A percentile compares a stretch with the other conserved stretches of the same genome.
phyloP scores from a whole-genome alignment of 2,113 vertebrate species.

The Menura novaehollandiae region DNA sequence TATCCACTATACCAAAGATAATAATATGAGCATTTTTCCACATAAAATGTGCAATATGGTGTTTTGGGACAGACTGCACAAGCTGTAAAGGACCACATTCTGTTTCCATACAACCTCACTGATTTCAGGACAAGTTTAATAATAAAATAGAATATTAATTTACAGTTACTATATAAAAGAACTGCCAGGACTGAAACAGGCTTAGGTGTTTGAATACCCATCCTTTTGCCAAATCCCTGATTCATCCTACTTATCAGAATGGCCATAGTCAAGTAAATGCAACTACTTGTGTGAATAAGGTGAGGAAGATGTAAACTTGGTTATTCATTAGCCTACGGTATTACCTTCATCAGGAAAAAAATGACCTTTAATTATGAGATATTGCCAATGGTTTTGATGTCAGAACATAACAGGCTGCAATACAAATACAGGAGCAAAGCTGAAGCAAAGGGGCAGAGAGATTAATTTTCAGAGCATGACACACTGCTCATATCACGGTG shows the following conservation, averaged over 20 bases:
- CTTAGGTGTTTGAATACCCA: background rate
- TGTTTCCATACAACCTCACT: background rate
- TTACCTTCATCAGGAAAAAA: background rate
- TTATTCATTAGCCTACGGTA: background rate
- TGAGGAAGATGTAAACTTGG: background rate
- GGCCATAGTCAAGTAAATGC: background rate
- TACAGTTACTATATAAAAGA: background rate
- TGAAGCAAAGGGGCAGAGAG: background rate
- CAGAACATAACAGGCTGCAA: background rate
- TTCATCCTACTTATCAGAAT: background rate
- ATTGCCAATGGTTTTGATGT: background rate
- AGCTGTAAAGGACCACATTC: background rate
- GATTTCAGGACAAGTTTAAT: background rate
- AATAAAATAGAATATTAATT: background rate
- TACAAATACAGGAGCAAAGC: background rate
- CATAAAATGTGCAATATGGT: background rate
- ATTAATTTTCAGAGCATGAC: constrained; percentile 6
- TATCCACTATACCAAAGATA: background rate
- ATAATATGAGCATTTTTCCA: background rate
- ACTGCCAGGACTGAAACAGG: background rate
- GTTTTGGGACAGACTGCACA: background rate
- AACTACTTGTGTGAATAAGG: background rate
- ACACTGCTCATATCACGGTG: accelerated
- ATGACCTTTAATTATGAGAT: background rate
- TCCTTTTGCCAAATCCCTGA: background rate